Base-by-base conservation (phyloP, 2,888 invertebrate species). In the Liopterus haemorrhoidalis region DNA sequence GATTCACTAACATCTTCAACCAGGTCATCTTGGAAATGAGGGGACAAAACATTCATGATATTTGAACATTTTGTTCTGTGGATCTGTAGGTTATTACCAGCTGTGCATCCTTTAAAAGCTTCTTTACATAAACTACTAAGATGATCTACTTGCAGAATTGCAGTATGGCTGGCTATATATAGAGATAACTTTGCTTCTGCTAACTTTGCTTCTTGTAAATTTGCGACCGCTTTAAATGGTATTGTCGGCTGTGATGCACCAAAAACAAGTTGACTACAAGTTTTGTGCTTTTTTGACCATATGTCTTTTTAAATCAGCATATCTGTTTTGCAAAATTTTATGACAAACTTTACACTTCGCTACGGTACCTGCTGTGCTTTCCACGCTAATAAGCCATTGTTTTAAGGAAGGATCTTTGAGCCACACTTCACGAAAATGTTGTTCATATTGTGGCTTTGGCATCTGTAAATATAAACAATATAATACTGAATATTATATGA, bases 1-100 rank as follows among this genome's bases (percentile, higher is more conserved):
- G 39, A 15, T 35, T 54, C 48, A n/a, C 50, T 50, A 19, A 58
- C 51, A 36, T 58, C 55, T 25, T 36, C 24, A n/a, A 40, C 28
- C 11, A 57, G 38, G 5, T 49, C 43, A 19, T 43, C 21, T 12
- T 36, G 21, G 33, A 57, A 53, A 30, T 49, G 42, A 19, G 51
- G 50, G n/a, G 36, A 35, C 8, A 54, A 25, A 27, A 56, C 48
- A 21, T 51, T 53, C 31, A 48, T 52, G 0, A 54, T 30, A 8
- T 41, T 38, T 9, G 50, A 49, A 36, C 54, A 57, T 42, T 57
- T 57, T 3, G 51, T 55, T 39, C 52, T 35, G 20, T 56, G 54
- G 44, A 53, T 50, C 36, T 46, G 44, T 15, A 55, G n/a, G n/a
- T n/a, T n/a, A n/a, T n/a, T n/a, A n/a, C n/a, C n/a, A n/a, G 12